Conservation (phyloP, 2,113 vertebrate genomes). For the Cichladusa arquata region DNA sequence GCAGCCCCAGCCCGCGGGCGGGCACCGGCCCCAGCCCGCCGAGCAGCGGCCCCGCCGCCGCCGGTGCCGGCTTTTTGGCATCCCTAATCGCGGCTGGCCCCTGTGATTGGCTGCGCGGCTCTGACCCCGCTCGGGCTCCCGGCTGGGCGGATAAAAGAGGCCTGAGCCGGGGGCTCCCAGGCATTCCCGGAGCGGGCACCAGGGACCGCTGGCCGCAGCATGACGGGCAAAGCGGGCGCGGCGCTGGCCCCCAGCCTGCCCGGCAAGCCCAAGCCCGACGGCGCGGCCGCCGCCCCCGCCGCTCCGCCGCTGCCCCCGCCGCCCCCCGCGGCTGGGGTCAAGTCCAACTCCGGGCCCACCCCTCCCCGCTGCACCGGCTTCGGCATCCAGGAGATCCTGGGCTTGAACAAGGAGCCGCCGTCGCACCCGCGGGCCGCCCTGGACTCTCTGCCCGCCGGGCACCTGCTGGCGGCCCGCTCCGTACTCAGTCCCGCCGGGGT, state of each 20-base stretch:
- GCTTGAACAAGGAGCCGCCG: constrained; percentile 93
- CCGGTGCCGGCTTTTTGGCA: constrained; percentile 79
- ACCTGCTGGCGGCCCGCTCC: constrained; percentile 89
- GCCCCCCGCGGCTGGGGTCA: constrained; percentile 22
- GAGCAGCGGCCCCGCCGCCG: neutral
- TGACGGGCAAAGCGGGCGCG: constrained; percentile 91
- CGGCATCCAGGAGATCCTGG: constrained; percentile 97
- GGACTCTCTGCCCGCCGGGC: constrained; percentile 84
- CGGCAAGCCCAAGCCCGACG: constrained; percentile 78
- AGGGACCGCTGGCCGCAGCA: constrained; percentile 80
- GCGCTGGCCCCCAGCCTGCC: constrained; percentile 71
- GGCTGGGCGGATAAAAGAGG: constrained; percentile 97
- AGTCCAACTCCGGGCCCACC: constrained; percentile 59
- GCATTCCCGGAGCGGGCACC: constrained; percentile 86
- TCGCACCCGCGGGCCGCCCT: constrained; percentile 80
- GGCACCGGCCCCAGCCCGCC: neutral
- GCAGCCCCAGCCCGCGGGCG: neutral
- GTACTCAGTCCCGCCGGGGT: constrained; percentile 86
- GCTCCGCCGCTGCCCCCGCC: constrained; percentile 60
- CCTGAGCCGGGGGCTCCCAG: constrained; percentile 86
- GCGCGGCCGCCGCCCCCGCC: constrained; percentile 61
- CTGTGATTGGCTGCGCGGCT: constrained; percentile 89
- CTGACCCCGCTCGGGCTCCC: constrained; percentile 88
- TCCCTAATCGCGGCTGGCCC: constrained; percentile 82
- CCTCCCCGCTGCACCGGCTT: constrained; percentile 92